Percentiles rank a stretch among this genome's conserved stretches.
Evolutionary conservation across 2,797 vertebrate species (phyloP).

Genomic region (Micromesistius poutassou): DNA sequence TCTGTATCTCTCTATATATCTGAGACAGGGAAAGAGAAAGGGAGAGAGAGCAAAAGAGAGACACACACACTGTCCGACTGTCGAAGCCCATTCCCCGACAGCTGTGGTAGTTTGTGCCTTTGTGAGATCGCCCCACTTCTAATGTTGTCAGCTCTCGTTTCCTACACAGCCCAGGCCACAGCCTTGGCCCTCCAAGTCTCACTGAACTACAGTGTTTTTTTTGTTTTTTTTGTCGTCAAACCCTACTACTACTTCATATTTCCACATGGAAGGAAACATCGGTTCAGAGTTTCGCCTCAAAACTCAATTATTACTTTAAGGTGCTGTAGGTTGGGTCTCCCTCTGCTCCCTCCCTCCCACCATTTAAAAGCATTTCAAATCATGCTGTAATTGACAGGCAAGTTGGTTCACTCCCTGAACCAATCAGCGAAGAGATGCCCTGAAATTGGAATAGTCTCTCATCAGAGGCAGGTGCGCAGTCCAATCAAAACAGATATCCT

Average conservation of each 20-base stretch:
- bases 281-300: not conserved
- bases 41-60: too few species aligned
- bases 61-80: not conserved
- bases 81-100: not conserved
- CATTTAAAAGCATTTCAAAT: too few species aligned
- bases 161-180: not conserved
- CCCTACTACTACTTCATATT: not conserved
- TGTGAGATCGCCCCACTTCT: not conserved
- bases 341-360: too few species aligned
- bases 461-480: not conserved
- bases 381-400: not conserved
- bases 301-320: not conserved
- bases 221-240: not conserved
- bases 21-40: too few species aligned
- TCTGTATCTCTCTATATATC: not conserved
- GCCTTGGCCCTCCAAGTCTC: too few species aligned
- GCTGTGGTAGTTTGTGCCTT: not conserved
- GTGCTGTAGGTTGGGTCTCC: not conserved
- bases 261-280: not conserved
- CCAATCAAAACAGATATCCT: too few species aligned
- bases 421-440: not conserved
- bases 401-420: not conserved
- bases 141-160: slow-evolving; percentile 1
- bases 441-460: not conserved
- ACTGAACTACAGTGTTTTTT: not conserved